Conservation (phyloP, 2,113 vertebrate species). For the Labeo catla region DNA sequence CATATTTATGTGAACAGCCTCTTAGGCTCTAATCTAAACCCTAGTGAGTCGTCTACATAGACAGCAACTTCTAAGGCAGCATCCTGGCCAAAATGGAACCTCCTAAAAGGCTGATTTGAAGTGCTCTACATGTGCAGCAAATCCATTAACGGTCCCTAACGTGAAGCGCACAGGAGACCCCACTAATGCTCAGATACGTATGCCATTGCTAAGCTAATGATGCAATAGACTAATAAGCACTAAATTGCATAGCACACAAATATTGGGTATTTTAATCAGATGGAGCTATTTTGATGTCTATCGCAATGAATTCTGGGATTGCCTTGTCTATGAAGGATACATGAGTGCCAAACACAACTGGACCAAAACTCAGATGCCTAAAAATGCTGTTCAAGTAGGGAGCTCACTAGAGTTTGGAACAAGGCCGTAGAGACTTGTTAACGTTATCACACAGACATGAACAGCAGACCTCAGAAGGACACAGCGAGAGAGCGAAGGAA, state of each 20-base stretch:
- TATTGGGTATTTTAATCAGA: not conserved
- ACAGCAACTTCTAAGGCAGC: not conserved
- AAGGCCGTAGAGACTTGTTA: conserved; percentile 29
- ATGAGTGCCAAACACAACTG: not conserved
- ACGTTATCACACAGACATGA: conserved; percentile 2
- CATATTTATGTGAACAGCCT: not conserved
- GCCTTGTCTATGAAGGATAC: not conserved
- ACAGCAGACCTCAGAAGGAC: conserved; percentile 21
- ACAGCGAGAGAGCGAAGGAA: not conserved
- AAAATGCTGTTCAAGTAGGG: conserved; percentile 23
- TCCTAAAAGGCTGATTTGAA: conserved; percentile 4
- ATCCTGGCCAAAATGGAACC: not conserved
- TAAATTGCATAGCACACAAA: not conserved
- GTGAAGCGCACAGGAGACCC: not conserved
- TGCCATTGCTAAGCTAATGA: not conserved
- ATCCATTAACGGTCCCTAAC: not conserved
- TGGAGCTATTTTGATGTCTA: not conserved
- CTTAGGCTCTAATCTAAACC: not conserved
- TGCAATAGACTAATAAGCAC: not conserved
- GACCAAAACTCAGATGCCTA: no score
- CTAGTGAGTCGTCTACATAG: not conserved
- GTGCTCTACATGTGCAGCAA: not conserved
- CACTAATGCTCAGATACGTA: not conserved
- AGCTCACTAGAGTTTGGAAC: not conserved
- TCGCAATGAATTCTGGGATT: not conserved